Conservation (phyloP, 2,113 vertebrate genomes). For the Cryptoleucopteryx plumbea region DNA sequence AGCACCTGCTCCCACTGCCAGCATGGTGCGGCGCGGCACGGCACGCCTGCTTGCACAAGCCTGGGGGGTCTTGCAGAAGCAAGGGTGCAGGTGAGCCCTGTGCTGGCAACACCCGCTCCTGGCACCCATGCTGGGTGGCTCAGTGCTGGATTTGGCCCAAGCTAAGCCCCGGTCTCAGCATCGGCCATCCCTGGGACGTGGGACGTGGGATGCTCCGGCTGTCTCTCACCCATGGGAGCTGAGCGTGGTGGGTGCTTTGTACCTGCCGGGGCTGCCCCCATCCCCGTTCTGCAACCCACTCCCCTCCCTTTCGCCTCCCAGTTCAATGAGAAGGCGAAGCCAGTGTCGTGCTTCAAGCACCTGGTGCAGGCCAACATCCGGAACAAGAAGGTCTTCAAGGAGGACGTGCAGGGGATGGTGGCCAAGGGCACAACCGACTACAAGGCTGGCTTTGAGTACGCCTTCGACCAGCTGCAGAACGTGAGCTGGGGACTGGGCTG, state of each 20-base stretch:
- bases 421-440: conserved; percentile 97
- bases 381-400: conserved; percentile 99
- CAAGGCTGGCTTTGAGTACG: conserved; percentile 97
- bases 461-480: conserved; percentile 97
- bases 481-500: conserved; percentile 74
- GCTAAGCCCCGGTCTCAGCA: not conserved
- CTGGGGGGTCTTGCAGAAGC: not conserved
- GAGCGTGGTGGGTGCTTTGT: not conserved
- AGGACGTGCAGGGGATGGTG: conserved; percentile 90
- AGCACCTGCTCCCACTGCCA: not conserved
- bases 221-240: accelerated
- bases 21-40: not conserved
- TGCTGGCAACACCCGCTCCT: not conserved
- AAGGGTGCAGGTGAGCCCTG: not conserved
- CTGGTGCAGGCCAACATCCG: conserved; percentile 95
- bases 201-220: not conserved
- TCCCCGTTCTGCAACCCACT: not conserved
- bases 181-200: not conserved
- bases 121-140: accelerated
- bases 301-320: conserved; percentile 35
- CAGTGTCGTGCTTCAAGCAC: conserved; percentile 92
- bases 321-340: conserved; percentile 96
- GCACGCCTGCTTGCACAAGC: not conserved
- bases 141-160: not conserved
- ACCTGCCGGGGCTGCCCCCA: not conserved